Base-by-base conservation (phyloP, 2,797 vertebrate species). In the Microchirus variegatus region DNA sequence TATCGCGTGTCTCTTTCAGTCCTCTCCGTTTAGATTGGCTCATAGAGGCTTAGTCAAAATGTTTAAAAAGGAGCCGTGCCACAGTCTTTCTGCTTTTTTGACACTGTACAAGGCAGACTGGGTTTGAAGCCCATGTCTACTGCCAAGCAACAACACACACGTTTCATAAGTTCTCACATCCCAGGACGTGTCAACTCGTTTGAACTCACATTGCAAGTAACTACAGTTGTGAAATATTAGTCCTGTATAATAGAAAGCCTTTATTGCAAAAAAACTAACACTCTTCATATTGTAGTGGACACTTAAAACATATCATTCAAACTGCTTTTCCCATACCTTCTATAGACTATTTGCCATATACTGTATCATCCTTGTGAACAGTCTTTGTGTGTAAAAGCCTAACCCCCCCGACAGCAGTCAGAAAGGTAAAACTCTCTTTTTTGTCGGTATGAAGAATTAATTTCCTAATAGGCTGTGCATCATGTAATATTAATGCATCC, bases 401-500 rank as follows among this genome's bases (percentile, higher is more conserved):
- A 59, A 49, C 12, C 51, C 49, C n/a, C n/a, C 65, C 41, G 2
- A 16, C 2, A 2, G 46, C 58, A 64, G 46, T 53, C 1, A 5
- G 42, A 56, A 61, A 71, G 67, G 51, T 59, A 73, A 72, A 80
- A 65, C 35, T 54, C 12, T n/a, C 48, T 37, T 51, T 69, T 79
- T 72, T 77, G 58, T 64, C 59, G 37, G 38, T 43, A 71, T 72
- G 40, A 84, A 83, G 59, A 68, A 81, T 85, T 82, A 46, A 76
- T 80, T 78, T 81, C 62, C 63, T 83, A 82, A 88, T 87, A 65
- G 79, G 65, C 67, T 62, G 19, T 36, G 69, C 13, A 16, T 81
- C 12, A 59, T 86, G 61, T 74, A 84, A 86, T 85, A 84, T 85
- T 88, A 79, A 84, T 85, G 75, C 37, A 67, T 71, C 60, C 43